These are phyloP conservation scores for Apostichopus japonicus DNA, from an alignment of 35 echinoderm and acorn worm species.

Conservation along the genomic window DNA sequence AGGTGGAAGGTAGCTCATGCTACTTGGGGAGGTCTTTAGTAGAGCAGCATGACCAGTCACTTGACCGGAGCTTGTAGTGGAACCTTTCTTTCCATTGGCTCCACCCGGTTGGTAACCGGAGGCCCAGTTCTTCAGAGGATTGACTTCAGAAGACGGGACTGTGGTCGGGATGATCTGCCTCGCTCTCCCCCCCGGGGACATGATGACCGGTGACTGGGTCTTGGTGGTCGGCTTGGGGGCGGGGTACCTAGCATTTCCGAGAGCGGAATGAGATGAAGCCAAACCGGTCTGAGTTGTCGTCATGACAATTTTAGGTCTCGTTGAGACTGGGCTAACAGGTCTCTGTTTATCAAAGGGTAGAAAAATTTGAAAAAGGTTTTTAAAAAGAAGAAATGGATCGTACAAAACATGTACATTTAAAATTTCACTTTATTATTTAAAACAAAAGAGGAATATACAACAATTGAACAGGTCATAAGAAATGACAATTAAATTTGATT, in stretches of 20 bases:
- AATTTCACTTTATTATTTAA: too few species aligned
- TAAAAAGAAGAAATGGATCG: neutral
- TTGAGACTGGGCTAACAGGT: constrained; percentile 46
- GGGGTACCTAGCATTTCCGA: constrained; percentile 22
- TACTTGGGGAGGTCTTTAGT: neutral
- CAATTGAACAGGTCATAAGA: too few species aligned
- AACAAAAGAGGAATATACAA: too few species aligned
- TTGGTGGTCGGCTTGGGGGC: neutral
- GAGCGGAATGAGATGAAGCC: constrained; percentile 1
- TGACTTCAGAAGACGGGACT: neutral
- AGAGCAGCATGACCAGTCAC: neutral
- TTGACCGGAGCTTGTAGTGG: neutral
- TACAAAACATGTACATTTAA: too few species aligned
- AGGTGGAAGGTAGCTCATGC: neutral
- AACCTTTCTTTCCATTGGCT: neutral
- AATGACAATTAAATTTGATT: too few species aligned
- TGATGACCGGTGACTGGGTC: constrained; percentile 28
- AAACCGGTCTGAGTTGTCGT: constrained; percentile 36
- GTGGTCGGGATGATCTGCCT: constrained; percentile 13
- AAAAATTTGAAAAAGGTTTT: neutral
- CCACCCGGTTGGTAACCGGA: neutral
- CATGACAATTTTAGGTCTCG: constrained; percentile 80
- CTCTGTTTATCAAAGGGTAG: neutral
- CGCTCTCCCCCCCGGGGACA: constrained; percentile 2
- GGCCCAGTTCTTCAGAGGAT: neutral